Evolutionary conservation across 2,888 invertebrate genomes (phyloP), one percentile per base, ranked within the genome.

Genomic region (Sinopyrophorus schimmeli): DNA sequence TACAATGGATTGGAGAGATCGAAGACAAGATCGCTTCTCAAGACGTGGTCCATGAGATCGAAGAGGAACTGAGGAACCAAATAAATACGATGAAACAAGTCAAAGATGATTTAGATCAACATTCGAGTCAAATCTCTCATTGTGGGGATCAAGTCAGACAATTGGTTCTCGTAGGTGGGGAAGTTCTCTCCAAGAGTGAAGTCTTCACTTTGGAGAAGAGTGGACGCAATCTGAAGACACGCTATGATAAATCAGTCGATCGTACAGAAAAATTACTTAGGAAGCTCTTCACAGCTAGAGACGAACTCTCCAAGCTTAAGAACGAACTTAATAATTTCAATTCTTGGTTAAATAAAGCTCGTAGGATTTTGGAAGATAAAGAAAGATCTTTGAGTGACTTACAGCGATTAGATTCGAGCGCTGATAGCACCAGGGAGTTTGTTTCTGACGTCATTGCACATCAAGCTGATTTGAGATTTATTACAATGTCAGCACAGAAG

Each of bases 401-500:
- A 58, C 84, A 85, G 60, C 81, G 84, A 41, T 70, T 91, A 12
- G 78, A 83, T 27, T 79, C 80, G 5, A 87, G 86, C 66, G 81
- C 84, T 15, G 91, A 92, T 58, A 83, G 85, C n/a, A 87, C 89
- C 3, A 81, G 90, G 20, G 92, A 92, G 64, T 92, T 94, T 71
- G 89, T 93, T 17, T 89, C 88, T 54, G 94, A 94, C 73, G 92
- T 97, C 2, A 93, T 96, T 65, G 89, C 93, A 0, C 96, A 96
- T 69, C 95, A 96, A 72, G 97, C 94, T 0, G 97, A 97, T 74
- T 76, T 96, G 17, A 78, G 96, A 47, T 97, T 96, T 73, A 92
- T 97, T 60, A 92, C 93, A 2, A 94, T 96, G 90, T 87, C 94
- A 1, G 93, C 93, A 1, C 94, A 95, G 76, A 95, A 94, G 74